phyloP scores from a whole-genome alignment of 2,888 invertebrate genomes.

The Andrena dorsata region DNA sequence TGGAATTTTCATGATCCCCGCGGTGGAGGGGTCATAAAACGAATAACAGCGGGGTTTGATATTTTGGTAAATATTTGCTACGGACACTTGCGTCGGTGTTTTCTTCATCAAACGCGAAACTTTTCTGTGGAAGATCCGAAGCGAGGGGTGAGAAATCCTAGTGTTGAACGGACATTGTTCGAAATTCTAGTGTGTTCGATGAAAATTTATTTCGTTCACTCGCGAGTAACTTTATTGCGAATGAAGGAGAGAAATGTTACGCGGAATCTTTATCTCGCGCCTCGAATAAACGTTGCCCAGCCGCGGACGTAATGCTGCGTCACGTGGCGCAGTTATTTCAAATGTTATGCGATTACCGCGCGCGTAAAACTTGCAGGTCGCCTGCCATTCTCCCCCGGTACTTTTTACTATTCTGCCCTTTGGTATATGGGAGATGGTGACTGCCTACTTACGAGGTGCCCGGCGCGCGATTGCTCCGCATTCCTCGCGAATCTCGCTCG shows the following conservation, averaged over 20 bases:
- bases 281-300: not conserved
- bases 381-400: not conserved
- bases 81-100: no score
- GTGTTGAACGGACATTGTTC: no score
- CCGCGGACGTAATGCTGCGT: not conserved
- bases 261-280: no score
- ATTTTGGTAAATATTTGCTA: no score
- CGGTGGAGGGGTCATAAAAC: not conserved
- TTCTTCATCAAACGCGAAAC: no score
- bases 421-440: not conserved
- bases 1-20: not conserved
- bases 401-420: conserved; percentile 11
- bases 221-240: no score
- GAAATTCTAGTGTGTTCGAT: no score
- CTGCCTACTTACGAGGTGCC: conserved; percentile 45
- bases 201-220: no score
- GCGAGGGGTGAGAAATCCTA: no score
- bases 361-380: not conserved
- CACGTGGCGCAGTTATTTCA: not conserved
- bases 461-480: conserved; percentile 51
- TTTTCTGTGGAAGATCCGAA: no score
- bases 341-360: conserved; percentile 1
- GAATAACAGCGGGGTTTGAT: not conserved
- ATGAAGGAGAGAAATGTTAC: not conserved
- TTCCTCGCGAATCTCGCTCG: conserved; percentile 41